Base-by-base conservation (phyloP, 2,888 invertebrate species). In the Danaus chrysippus region DNA sequence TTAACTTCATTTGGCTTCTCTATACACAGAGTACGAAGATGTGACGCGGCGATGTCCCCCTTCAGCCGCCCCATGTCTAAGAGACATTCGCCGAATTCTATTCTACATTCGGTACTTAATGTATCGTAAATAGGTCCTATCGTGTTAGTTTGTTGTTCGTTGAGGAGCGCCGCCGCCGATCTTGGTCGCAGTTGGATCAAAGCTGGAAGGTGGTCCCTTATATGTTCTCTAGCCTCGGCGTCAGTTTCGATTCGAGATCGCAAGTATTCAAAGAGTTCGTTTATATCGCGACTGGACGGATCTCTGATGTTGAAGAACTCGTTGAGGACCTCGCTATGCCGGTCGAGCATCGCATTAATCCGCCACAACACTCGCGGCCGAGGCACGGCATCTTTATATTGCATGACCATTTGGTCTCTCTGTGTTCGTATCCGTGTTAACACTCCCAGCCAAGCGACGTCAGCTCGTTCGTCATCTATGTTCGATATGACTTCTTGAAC, bases 231-330 rank as follows among this genome's bases (percentile, higher is more conserved):
- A 1, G 64, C 61, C 34, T 65, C 73, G 1, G 67, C 70, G 15
- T 78, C 79, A 10, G 71, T 70, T 9, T 77, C 79, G 19, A 77
- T 64, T 11, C 76, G 72, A 1, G 76, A 68, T 44, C 77, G 77
- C 43, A 88, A 71, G 61, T 82, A 86, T 46, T 86, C 84, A 68
- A 88, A 86, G 10, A 90, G 73, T 70, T 90, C 88, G 63, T 87
- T 84, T 42, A 84, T 62, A 66, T 90, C 90, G 1, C 69, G 56
- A 12, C 70, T 68, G 13, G 86, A 84, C 0, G 82, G 84, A n/a
- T 70, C 43, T 6, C 70, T 69, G 60, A 89, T 82, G 58, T 76
- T 70, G 43, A 87, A 82, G 69, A 88, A 87, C n/a, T 78, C 63
- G 15, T 70, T 66, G 8, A 87, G 63, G 3, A 83, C 84, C 1